Evolutionary conservation across 2,888 invertebrate genomes (phyloP), one percentile per base, ranked within the genome.

Genomic region (Netelia virgata): DNA sequence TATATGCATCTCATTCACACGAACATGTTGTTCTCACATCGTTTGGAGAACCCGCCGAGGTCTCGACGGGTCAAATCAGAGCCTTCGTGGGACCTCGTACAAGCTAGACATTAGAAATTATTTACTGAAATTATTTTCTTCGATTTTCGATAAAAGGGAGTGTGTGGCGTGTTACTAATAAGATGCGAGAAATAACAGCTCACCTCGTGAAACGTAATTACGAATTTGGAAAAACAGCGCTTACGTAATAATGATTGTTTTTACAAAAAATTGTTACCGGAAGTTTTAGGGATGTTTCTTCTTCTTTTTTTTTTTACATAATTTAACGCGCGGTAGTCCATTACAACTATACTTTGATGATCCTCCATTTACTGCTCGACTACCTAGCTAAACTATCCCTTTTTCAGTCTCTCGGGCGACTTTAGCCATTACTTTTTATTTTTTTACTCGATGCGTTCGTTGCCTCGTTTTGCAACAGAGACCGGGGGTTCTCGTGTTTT

Each of bases 401-500:
- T 5, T 28, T 5, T 28, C 28, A 28, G 28, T 28, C 28, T 28
- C 81, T 77, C 70, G 20, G 47, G 53, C 50, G 70, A 50, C 61
- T 63, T 6, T 10, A 11, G 55, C 78, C 41, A 50, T 81, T 64
- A 64, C 66, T 69, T 70, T 68, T 78, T 41, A 41, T 18, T 11
- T 14, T 50, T 23, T 41, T 43, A 14, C 55, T 3, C 28, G 28
- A 43, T 50, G 61, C 53, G 18, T 69, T 57, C 50, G 20, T 57
- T 16, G 6, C 14, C 70, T n/a, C 59, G 28, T 41, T 73, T 68
- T 14, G 53, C 69, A 68, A 36, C 43, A 47, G 41, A 20, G 68
- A 61, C 53, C 53, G 64, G 11, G 72, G 78, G 63, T 8, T 64
- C 55, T 50, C 55, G 23, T 78, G 53, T 80, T 74, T 81, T 81